Percentiles rank a stretch among this genome's conserved stretches.
Conservation (phyloP, 2,888 invertebrate species). For the Lasioglossum leucozonium region DNA sequence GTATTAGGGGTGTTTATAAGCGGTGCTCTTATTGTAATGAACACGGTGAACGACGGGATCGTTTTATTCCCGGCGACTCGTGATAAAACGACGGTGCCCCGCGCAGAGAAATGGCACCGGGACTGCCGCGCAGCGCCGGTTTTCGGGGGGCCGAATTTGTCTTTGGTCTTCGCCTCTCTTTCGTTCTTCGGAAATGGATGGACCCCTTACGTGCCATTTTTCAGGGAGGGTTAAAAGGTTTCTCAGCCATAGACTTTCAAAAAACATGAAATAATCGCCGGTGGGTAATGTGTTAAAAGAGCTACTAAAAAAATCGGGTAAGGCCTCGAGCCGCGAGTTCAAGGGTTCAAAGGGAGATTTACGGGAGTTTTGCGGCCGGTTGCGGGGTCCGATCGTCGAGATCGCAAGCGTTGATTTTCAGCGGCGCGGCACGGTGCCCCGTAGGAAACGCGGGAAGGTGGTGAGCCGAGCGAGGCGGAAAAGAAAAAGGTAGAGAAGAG, state of each 20-base stretch:
- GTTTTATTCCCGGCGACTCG: conserved; percentile 2
- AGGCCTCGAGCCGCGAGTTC: background rate
- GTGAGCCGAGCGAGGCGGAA: conserved; percentile 12
- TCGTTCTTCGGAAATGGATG: background rate
- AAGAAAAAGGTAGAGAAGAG: conserved; percentile 32
- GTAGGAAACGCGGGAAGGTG: conserved; percentile 25
- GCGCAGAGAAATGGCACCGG: background rate
- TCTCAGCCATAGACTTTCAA: no score
- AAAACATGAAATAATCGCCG: no score
- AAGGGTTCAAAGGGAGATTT: background rate
- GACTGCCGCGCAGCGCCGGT: background rate
- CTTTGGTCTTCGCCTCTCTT: background rate
- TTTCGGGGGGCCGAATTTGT: conserved; percentile 6
- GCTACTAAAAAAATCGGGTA: background rate
- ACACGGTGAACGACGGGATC: conserved; percentile 9
- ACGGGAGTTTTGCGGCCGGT: conserved; percentile 4
- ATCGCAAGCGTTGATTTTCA: conserved; percentile 22
- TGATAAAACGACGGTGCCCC: background rate
- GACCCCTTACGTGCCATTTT: no score
- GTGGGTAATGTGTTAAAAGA: background rate
- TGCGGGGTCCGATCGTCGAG: conserved; percentile 6
- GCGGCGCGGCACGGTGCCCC: conserved; percentile 2
- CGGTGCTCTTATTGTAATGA: background rate
- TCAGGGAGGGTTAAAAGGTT: no score
- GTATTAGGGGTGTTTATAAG: conserved; percentile 43